Evolutionary conservation across 2,888 invertebrate species (phyloP), one percentile per base, ranked within the genome.

Genomic region (Pteria penguin): DNA sequence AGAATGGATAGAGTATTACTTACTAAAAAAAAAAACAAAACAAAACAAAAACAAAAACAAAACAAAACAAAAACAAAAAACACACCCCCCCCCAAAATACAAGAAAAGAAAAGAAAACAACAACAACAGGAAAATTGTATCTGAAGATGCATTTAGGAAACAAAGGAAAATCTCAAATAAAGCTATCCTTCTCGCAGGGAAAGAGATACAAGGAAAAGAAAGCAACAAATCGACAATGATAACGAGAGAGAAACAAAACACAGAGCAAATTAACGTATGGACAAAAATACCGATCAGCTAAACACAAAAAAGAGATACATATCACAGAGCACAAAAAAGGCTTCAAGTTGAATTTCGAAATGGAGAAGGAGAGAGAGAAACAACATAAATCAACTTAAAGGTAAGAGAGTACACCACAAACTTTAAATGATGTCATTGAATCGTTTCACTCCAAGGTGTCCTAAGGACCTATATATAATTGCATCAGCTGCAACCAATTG

Each of bases 401-500:
- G 31, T 55, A 26, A 66, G 2, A 31, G 26, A 24, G 18, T 68
- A 22, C 27, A 22, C 4, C 63, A 58, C n/a, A 14, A 55, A 57
- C 57, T 14, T 26, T 11, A 36, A 57, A 63, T 33, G 36, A 27
- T n/a, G 55, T 33, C 26, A 72, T 75, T 26, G 31, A 57, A 3
- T 60, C 66, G 26, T 76, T 70, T 61, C 73, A 79, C 55, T 32
- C 55, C 24, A 65, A 29, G 14, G 72, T 76, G 4, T 22, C 66
- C 27, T 2, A 55, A 69, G 76, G 76, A 33, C 82, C 74, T 52
- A 27, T 62, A 18, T 80, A 78, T 69, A 32, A 71, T 24, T 82
- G 80, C 68, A 71, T 74, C 1, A 62, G 61, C 33, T 82, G 82
- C 62, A 58, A 74, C 4, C 82, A 82, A 32, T 45, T 69, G 22